Conservation (phyloP, 1,140 invertebrate genomes). For the Vollenhovia emeryi region DNA sequence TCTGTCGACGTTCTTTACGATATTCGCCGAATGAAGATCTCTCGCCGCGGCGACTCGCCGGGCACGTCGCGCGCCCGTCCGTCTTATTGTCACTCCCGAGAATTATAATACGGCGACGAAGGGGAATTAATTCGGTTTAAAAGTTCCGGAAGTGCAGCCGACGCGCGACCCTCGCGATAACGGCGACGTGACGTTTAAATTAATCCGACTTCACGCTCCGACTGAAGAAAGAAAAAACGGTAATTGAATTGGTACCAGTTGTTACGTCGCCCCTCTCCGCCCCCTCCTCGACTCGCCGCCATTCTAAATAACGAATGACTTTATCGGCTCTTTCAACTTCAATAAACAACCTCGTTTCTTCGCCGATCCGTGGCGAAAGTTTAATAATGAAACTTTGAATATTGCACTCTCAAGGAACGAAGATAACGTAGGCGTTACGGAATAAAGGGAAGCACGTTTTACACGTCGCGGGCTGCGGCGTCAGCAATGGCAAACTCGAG, state of each 20-base stretch:
- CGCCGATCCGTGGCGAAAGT: not conserved
- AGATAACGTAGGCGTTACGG: not conserved
- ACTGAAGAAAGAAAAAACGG: not conserved
- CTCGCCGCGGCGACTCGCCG: not conserved
- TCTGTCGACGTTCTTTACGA: not conserved
- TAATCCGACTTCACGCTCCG: conserved; percentile 24
- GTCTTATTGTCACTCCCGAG: not conserved
- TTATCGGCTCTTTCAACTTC: conserved; percentile 19
- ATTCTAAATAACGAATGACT: conserved; percentile 3
- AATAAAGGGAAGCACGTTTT: conserved; percentile 1
- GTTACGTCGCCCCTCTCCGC: not conserved
- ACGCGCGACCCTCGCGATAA: conserved; percentile 10
- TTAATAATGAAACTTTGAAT: conserved; percentile 34
- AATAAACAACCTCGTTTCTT: not conserved
- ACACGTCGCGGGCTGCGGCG: not conserved
- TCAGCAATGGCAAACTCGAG: conserved; percentile 1
- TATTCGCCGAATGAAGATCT: conserved; percentile 24
- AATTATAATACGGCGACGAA: conserved; percentile 14
- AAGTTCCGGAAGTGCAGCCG: not conserved
- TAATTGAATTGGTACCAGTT: not conserved
- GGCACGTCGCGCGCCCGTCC: not conserved
- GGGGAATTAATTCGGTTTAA: conserved; percentile 39
- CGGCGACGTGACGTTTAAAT: conserved; percentile 8
- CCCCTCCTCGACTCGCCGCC: no score
- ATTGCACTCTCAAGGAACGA: not conserved